phyloP scores from a whole-genome alignment of 2,888 invertebrate species.

The Drosophila mimica region DNA sequence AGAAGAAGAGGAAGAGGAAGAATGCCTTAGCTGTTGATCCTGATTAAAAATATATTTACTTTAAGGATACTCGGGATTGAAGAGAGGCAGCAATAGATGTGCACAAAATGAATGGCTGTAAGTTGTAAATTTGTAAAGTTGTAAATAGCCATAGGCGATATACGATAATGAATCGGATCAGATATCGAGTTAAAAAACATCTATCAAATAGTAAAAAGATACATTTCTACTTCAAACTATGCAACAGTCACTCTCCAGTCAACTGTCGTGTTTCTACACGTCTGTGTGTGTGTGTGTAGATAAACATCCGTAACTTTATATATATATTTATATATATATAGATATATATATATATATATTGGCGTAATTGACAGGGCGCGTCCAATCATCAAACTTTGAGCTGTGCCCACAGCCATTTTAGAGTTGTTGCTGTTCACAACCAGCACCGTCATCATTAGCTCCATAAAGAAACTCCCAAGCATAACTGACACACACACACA shows the following conservation, averaged over 20 bases:
- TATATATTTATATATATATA: background rate
- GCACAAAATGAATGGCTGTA: background rate
- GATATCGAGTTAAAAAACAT: too few species aligned
- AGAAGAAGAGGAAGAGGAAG: too few species aligned
- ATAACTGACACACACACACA: slow-evolving; percentile 16
- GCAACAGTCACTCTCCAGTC: background rate
- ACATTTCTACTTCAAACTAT: background rate
- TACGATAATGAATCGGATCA: too few species aligned
- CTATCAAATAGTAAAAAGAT: background rate
- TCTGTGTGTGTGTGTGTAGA: background rate
- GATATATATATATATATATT: background rate
- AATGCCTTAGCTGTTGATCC: background rate
- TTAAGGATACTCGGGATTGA: background rate
- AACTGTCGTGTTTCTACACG: background rate
- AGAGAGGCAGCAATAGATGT: background rate
- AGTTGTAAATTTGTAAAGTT: too few species aligned
- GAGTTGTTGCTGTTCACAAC: slow-evolving; percentile 10
- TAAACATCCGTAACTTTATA: background rate
- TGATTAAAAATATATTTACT: background rate
- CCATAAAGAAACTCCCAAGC: slow-evolving; percentile 28
- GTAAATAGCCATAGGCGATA: too few species aligned
- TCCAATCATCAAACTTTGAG: slow-evolving; percentile 28
- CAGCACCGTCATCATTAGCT: slow-evolving; percentile 25
- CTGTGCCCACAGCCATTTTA: slow-evolving; percentile 6
- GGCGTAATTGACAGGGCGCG: slow-evolving; percentile 37